Evolutionary conservation across 2,888 invertebrate species (phyloP).

Genomic region (Acleris cristana): DNA sequence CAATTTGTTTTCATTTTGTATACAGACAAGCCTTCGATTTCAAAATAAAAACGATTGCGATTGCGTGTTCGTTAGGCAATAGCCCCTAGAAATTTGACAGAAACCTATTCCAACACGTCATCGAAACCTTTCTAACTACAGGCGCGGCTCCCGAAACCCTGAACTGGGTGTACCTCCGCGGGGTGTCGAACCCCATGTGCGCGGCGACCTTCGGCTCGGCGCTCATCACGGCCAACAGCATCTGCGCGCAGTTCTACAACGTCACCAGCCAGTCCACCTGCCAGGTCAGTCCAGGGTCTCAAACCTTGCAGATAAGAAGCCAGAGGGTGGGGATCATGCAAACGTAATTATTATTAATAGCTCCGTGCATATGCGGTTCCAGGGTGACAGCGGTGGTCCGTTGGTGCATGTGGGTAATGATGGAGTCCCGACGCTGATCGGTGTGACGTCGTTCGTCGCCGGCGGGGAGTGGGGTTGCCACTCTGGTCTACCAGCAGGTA

Average conservation of each 20-base stretch:
- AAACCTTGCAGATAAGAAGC: neutral
- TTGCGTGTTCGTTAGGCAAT: too few relatives aligned
- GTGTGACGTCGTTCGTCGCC: conserved; percentile 73
- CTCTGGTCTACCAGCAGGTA: conserved; percentile 71
- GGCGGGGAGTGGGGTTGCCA: conserved; percentile 69
- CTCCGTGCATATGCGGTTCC: neutral
- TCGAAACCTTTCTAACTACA: neutral
- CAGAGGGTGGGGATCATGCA: neutral
- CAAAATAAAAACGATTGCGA: too few relatives aligned
- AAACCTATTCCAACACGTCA: too few relatives aligned
- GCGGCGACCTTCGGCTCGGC: conserved; percentile 48
- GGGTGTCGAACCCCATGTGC: conserved; percentile 58
- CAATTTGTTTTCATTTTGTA: too few relatives aligned
- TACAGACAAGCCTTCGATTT: too few relatives aligned
- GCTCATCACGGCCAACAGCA: conserved; percentile 55
- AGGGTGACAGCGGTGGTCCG: conserved; percentile 80
- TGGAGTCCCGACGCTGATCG: conserved; percentile 59
- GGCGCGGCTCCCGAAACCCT: conserved; percentile 55
- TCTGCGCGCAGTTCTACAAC: conserved; percentile 71
- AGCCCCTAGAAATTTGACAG: too few relatives aligned
- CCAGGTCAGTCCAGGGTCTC: conserved; percentile 52
- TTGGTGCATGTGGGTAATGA: conserved; percentile 56
- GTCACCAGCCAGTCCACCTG: conserved; percentile 75
- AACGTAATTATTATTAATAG: too few relatives aligned
- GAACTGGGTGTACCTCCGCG: conserved; percentile 70